Evolutionary conservation across 2,888 invertebrate species (phyloP).

Genomic region (Polyploca ridens): DNA sequence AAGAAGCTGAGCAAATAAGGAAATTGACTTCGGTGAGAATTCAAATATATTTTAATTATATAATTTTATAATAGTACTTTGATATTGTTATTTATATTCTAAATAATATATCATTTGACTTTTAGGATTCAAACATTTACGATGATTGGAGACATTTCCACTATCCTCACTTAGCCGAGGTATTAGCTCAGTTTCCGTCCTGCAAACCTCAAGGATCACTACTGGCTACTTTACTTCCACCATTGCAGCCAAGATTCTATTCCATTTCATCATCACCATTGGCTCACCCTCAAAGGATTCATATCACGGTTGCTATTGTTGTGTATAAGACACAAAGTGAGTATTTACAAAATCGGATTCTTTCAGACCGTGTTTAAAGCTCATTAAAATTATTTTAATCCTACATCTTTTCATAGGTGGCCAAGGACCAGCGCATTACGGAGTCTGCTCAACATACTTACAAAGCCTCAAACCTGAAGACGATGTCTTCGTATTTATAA

Average conservation of each 20-base stretch:
- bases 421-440: conserved; percentile 91
- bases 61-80: neutral
- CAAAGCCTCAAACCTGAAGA: conserved; percentile 87
- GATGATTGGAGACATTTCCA: conserved; percentile 96
- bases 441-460: conserved; percentile 96
- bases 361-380: neutral
- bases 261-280: conserved; percentile 95
- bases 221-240: conserved; percentile 91
- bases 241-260: conserved; percentile 96
- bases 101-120: conserved; percentile 20
- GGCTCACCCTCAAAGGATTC: conserved; percentile 90
- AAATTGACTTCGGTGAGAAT: conserved; percentile 88
- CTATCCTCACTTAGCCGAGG: conserved; percentile 93
- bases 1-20: conserved; percentile 88
- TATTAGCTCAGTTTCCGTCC: conserved; percentile 94
- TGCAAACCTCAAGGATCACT: conserved; percentile 92
- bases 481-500: conserved; percentile 89
- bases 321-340: conserved; percentile 92
- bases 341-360: conserved; percentile 20
- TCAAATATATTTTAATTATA: neutral
- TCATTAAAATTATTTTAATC: neutral
- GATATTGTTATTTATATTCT: neutral
- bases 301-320: conserved; percentile 96
- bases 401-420: conserved; percentile 84
- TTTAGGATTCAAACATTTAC: conserved; percentile 92